A percentile compares a stretch with the other conserved stretches of the same genome.
phyloP scores from a whole-genome alignment of 2,797 vertebrate genomes.

The Podarcis siculus region DNA sequence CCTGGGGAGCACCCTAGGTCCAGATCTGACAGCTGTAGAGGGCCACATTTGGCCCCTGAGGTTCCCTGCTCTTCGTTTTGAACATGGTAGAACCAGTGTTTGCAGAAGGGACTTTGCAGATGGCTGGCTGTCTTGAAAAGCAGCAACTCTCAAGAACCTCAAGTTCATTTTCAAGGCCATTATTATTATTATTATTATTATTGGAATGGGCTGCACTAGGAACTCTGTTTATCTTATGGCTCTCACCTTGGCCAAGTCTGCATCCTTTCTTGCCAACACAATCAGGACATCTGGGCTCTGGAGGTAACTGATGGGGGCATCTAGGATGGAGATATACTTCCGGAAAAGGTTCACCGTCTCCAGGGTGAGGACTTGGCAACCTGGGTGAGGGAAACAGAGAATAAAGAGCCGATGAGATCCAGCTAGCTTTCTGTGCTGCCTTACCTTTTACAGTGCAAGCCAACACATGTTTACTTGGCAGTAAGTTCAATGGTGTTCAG shows the following conservation, averaged over 20 bases:
- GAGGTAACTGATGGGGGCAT: constrained; percentile 88
- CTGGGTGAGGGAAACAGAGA: constrained; percentile 69
- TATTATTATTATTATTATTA: too few species aligned
- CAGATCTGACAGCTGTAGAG: too few species aligned
- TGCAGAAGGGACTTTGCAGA: too few species aligned
- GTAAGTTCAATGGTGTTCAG: neutral
- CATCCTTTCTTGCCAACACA: constrained; percentile 80
- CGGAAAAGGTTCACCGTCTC: constrained; percentile 86
- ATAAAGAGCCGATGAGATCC: neutral
- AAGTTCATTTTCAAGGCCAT: too few species aligned
- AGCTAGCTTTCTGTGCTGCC: too few species aligned
- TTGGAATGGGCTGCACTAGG: neutral
- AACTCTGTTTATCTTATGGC: neutral
- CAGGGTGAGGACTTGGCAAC: constrained; percentile 84
- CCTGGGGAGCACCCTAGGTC: too few species aligned
- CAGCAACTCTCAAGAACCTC: too few species aligned
- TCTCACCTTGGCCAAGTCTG: constrained; percentile 87
- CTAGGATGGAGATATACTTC: constrained; percentile 90
- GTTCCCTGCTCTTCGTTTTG: too few species aligned
- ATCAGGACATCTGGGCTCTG: constrained; percentile 79
- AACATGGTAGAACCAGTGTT: too few species aligned
- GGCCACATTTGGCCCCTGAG: too few species aligned
- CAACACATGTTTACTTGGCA: neutral
- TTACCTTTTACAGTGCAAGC: neutral
- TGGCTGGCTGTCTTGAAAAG: too few species aligned